A percentile compares a stretch with the other conserved stretches of the same genome.
These are phyloP conservation scores for Frieseomelitta varia DNA, from an alignment of 1,140 invertebrate genomes.

Conservation along the genomic window DNA sequence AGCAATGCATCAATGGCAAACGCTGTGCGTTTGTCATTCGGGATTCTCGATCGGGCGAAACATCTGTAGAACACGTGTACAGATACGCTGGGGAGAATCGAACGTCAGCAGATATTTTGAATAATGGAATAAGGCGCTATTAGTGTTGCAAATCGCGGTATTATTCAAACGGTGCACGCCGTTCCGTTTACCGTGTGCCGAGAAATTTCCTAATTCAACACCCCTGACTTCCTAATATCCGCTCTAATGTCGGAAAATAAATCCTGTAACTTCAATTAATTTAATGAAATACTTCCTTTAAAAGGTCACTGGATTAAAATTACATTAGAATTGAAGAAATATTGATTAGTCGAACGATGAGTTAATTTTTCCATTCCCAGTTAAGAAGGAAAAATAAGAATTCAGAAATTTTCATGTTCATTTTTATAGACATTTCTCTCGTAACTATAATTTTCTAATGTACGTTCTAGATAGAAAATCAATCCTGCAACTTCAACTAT, in stretches of 20 bases:
- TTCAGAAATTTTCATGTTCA: neutral
- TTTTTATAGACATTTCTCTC: too few relatives aligned
- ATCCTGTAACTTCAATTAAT: neutral
- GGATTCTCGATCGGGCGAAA: slow-evolving; percentile 29
- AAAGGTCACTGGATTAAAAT: neutral
- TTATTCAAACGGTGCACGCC: slow-evolving; percentile 11
- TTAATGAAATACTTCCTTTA: neutral
- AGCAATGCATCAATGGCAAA: slow-evolving; percentile 18
- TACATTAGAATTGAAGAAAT: neutral
- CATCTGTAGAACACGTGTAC: slow-evolving; percentile 44
- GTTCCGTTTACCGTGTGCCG: neutral
- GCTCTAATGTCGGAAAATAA: neutral
- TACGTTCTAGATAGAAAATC: neutral
- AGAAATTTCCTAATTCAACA: neutral
- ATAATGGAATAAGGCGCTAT: slow-evolving; percentile 49
- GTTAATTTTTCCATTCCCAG: neutral
- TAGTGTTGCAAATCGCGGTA: slow-evolving; percentile 34
- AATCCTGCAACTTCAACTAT: neutral
- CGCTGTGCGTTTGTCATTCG: slow-evolving; percentile 37
- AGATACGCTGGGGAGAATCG: slow-evolving; percentile 23
- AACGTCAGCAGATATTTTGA: slow-evolving; percentile 49
- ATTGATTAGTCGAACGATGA: neutral
- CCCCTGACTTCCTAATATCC: neutral
- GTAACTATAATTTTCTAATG: neutral
- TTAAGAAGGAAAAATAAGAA: too few relatives aligned